A percentile compares a stretch with the other conserved stretches of the same genome.
Conservation (phyloP, 2,113 vertebrate species). For the Halcyon senegalensis region DNA sequence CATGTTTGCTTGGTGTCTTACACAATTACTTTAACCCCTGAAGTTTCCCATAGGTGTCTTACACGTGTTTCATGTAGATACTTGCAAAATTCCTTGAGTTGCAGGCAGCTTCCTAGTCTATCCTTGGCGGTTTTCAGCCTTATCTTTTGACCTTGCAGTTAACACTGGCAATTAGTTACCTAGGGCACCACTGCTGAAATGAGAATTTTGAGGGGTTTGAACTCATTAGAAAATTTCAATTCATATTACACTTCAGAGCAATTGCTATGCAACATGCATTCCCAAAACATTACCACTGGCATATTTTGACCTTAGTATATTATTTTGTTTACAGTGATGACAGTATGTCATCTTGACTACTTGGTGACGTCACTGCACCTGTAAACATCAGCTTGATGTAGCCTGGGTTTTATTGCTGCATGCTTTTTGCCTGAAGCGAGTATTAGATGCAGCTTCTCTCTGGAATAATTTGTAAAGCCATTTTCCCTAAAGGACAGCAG, state of each 20-base stretch:
- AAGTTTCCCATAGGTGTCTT: background rate
- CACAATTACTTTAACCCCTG: background rate
- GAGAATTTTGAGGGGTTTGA: background rate
- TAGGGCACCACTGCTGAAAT: background rate
- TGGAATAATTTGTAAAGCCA: background rate
- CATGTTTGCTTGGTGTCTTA: background rate
- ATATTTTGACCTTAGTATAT: background rate
- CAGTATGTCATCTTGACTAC: background rate
- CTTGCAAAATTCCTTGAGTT: background rate
- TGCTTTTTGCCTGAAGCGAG: background rate
- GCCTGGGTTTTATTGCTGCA: background rate
- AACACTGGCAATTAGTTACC: background rate
- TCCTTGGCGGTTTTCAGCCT: background rate
- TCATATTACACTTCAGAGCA: background rate
- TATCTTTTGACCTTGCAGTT: background rate
- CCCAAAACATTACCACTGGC: background rate
- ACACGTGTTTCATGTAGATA: fast-evolving
- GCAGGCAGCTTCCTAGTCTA: background rate
- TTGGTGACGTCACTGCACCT: background rate
- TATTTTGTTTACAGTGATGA: background rate
- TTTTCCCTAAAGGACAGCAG: background rate
- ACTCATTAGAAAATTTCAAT: background rate
- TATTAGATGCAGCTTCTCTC: background rate
- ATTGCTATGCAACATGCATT: background rate
- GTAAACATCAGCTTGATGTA: background rate